Conservation (phyloP, 2,113 vertebrate species). For the Monopterus albus region DNA sequence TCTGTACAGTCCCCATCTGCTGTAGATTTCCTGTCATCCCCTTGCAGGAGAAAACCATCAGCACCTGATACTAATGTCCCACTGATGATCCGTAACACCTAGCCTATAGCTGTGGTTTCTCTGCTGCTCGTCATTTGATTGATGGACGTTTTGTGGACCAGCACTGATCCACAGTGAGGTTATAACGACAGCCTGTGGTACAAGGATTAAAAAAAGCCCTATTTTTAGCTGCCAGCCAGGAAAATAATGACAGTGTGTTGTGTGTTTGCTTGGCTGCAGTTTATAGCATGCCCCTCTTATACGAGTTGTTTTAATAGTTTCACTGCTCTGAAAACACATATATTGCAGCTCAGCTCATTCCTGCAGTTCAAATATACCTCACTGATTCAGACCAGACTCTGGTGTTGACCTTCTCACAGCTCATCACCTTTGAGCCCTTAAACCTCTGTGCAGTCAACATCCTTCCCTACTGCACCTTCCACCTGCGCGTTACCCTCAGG, state of each 20-base stretch:
- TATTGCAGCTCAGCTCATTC: slow-evolving; percentile 1
- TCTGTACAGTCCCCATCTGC: slow-evolving; percentile 14
- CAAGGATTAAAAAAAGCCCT: slow-evolving; percentile 2
- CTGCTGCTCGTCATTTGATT: slow-evolving; percentile 41
- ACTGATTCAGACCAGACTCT: slow-evolving; percentile 18
- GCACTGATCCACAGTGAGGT: slow-evolving; percentile 6
- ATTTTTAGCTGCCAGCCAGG: slow-evolving; percentile 44
- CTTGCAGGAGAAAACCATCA: slow-evolving; percentile 13
- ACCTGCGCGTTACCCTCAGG: slow-evolving; percentile 11
- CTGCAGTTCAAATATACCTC: slow-evolving; percentile 53
- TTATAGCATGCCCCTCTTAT: slow-evolving; percentile 58
- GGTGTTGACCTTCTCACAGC: slow-evolving; percentile 27
- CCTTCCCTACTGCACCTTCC: background rate
- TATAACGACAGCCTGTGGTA: background rate
- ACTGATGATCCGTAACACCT: slow-evolving; percentile 35
- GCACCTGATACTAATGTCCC: slow-evolving; percentile 16
- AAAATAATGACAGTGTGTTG: slow-evolving; percentile 38
- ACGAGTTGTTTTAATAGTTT: slow-evolving; percentile 44
- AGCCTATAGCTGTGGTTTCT: slow-evolving; percentile 46
- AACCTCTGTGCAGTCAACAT: slow-evolving; percentile 47
- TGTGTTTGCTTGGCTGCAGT: slow-evolving; percentile 64
- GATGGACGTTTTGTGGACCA: slow-evolving; percentile 19
- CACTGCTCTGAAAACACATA: slow-evolving; percentile 48
- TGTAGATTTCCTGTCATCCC: slow-evolving; percentile 35
- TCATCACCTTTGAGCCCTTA: slow-evolving; percentile 72